These are phyloP conservation scores for Enteromius thamalakanensis DNA, from an alignment of 2,797 vertebrate genomes.

Conservation along the genomic window DNA sequence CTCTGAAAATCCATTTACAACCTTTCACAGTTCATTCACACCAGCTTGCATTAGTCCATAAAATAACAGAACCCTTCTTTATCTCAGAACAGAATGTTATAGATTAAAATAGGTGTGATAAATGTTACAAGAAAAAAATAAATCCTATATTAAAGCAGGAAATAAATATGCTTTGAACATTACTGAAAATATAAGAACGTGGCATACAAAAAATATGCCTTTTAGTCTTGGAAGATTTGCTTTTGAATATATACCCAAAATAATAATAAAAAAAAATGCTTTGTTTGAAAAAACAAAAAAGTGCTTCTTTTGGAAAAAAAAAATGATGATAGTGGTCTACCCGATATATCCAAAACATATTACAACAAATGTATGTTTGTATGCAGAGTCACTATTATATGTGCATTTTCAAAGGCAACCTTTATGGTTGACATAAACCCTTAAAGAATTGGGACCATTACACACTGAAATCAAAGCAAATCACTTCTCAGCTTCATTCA, in stretches of 20 bases:
- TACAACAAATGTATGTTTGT: conserved; percentile 55
- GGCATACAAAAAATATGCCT: neutral
- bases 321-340: neutral
- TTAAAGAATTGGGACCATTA: neutral
- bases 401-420: conserved; percentile 37
- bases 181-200: neutral
- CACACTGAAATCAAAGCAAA: conserved; percentile 2
- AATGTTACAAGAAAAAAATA: conserved; percentile 5
- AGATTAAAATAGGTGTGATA: conserved; percentile 27
- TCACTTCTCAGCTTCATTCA: neutral
- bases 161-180: conserved; percentile 50
- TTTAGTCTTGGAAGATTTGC: neutral
- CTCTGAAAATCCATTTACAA: conserved; percentile 5
- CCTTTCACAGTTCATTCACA: conserved; percentile 23
- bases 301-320: neutral
- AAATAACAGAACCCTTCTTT: conserved; percentile 15
- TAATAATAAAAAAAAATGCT: neutral
- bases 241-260: neutral
- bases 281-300: neutral
- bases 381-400: conserved; percentile 29
- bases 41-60: neutral
- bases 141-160: conserved; percentile 22
- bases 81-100: neutral
- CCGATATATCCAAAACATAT: conserved; percentile 40
- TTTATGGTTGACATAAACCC: conserved; percentile 5